phyloP scores from a whole-genome alignment of 2,113 vertebrate species.

The Acrocephalus arundinaceus region DNA sequence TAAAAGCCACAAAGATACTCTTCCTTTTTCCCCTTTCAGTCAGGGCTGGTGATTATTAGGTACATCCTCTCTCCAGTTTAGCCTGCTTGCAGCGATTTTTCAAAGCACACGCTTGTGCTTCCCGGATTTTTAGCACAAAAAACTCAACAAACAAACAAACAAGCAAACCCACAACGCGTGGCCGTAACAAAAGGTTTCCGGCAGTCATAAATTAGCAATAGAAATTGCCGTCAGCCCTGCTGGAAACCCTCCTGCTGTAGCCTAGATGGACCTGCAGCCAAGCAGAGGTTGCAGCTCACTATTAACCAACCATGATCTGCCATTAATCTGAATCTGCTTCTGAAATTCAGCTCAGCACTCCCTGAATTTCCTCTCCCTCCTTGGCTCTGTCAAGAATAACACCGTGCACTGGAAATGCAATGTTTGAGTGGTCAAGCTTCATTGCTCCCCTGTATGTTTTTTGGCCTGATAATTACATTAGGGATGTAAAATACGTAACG shows the following conservation, averaged over 20 bases:
- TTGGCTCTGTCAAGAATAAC: neutral
- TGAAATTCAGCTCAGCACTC: neutral
- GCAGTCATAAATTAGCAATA: neutral
- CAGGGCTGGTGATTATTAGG: constrained; percentile 76
- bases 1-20: constrained; percentile 72
- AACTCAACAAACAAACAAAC: too few species aligned
- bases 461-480: neutral
- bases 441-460: neutral
- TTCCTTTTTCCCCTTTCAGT: neutral
- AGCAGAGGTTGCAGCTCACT: neutral
- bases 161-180: neutral
- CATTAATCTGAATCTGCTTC: neutral
- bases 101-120: constrained; percentile 19
- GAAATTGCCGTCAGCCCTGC: neutral
- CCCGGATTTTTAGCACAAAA: constrained; percentile 8
- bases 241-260: neutral
- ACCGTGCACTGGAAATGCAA: neutral
- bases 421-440: neutral
- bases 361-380: neutral
- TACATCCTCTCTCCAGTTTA: constrained; percentile 71
- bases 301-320: neutral
- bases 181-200: neutral
- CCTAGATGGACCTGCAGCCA: neutral
- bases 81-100: constrained; percentile 39
- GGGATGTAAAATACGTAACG: neutral